These are phyloP conservation scores for Procambarus virginalis DNA, from an alignment of 1,140 invertebrate species.

Conservation along the genomic window DNA sequence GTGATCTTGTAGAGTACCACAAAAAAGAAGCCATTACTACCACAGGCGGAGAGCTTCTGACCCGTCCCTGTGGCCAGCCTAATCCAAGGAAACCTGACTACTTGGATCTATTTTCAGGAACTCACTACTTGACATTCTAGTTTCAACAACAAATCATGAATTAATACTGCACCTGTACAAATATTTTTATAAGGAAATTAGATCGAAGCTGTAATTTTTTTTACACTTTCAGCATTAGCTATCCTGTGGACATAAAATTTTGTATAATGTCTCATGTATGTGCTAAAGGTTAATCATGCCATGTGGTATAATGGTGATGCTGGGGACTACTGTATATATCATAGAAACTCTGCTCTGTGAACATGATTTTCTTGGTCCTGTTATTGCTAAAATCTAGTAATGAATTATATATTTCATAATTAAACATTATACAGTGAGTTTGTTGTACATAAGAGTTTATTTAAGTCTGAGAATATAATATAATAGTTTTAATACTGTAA, in stretches of 20 bases:
- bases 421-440: no score
- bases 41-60: conserved; percentile 81
- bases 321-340: not conserved
- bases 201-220: not conserved
- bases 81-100: conserved; percentile 71
- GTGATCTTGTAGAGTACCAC: conserved; percentile 83
- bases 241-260: not conserved
- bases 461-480: no score
- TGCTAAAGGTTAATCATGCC: not conserved
- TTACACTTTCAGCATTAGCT: not conserved
- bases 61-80: conserved; percentile 76
- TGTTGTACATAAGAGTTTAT: no score
- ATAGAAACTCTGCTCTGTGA: not conserved
- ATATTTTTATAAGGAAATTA: not conserved
- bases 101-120: conserved; percentile 55
- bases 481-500: no score
- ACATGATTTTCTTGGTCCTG: not conserved
- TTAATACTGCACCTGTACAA: not conserved
- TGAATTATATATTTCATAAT: no score
- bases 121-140: conserved; percentile 42
- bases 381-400: no score
- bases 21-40: conserved; percentile 80
- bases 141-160: not conserved
- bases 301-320: not conserved
- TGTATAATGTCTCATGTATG: not conserved